Evolutionary conservation across 1,140 invertebrate species (phyloP), one percentile per base, ranked within the genome.

Genomic region (Metopolophium dirhodum): DNA sequence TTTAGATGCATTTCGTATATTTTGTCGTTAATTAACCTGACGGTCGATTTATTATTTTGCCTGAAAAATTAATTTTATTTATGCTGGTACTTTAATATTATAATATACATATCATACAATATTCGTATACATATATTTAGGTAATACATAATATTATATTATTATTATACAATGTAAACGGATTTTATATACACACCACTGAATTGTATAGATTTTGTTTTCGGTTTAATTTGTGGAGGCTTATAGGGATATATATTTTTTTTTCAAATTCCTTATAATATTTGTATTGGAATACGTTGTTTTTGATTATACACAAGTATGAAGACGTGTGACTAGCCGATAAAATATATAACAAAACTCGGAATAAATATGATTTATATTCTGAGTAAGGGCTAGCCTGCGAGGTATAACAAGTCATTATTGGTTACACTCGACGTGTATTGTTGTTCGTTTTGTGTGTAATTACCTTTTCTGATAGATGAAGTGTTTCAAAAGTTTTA

Each of bases 401-500:
- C 23, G 8, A 61, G 1, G 57, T 61, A 37, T 37, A 68, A 68
- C 11, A 14, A 41, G 61, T 30, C 30, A 77, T 30, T 30, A 61
- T n/a, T n/a, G 61, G n/a, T 18, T n/a, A 18, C 30, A 77, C 6
- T 6, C 14, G n/a, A 18, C 61, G 61, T 77, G n/a, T n/a, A 77
- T 77, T 77, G 18, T 77, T 77, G 61, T n/a, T 77, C 61, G 14
- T 77, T 18, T 77, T 2, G 61, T 77, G 30, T 77, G 30, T 77
- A 77, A 77, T 77, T 77, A 77, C 30, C 61, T 77, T 77, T 77
- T 77, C 6, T 77, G 61, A 77, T n/a, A 77, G 61, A 77, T 77
- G 61, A 35, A 77, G 61, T 77, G n/a, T n/a, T 77, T 77, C 14
- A 77, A 77, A 77, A 77, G 61, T 77, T 77, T 77, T 77, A n/a